These are phyloP conservation scores for Ictalurus furcatus DNA, from an alignment of 2,113 vertebrate genomes.

Conservation along the genomic window DNA sequence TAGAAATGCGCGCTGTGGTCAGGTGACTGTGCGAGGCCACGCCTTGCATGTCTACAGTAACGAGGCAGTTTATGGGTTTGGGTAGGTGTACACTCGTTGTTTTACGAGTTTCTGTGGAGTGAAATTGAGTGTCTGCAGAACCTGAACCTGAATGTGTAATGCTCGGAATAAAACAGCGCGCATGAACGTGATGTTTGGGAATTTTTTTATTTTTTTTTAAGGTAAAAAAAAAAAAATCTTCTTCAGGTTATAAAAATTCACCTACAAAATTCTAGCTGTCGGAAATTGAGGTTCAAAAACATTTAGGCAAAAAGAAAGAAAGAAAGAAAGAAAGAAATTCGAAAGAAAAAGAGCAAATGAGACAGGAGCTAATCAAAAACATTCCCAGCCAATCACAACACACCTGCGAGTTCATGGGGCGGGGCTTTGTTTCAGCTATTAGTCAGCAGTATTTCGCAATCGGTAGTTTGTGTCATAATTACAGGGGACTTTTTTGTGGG, in stretches of 20 bases:
- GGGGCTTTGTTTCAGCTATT: not conserved
- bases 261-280: too few relatives aligned
- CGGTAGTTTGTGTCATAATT: too few relatives aligned
- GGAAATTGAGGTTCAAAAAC: not conserved
- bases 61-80: conserved; percentile 53
- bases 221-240: too few relatives aligned
- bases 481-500: too few relatives aligned
- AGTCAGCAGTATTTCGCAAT: not conserved
- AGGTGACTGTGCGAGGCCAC: conserved; percentile 61
- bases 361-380: not conserved
- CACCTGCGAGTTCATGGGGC: not conserved
- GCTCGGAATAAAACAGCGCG: too few relatives aligned
- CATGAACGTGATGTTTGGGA: too few relatives aligned
- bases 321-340: too few relatives aligned
- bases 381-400: not conserved
- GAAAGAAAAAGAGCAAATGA: not conserved
- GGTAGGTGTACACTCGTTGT: not conserved
- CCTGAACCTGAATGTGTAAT: too few relatives aligned
- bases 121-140: too few relatives aligned
- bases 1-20: conserved; percentile 30
- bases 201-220: too few relatives aligned
- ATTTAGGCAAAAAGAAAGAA: not conserved
- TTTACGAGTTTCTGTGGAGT: not conserved
- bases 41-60: conserved; percentile 45
- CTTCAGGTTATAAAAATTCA: too few relatives aligned